These are phyloP conservation scores for Yponomeuta malinellus DNA, from an alignment of 2,888 invertebrate genomes.

Conservation along the genomic window DNA sequence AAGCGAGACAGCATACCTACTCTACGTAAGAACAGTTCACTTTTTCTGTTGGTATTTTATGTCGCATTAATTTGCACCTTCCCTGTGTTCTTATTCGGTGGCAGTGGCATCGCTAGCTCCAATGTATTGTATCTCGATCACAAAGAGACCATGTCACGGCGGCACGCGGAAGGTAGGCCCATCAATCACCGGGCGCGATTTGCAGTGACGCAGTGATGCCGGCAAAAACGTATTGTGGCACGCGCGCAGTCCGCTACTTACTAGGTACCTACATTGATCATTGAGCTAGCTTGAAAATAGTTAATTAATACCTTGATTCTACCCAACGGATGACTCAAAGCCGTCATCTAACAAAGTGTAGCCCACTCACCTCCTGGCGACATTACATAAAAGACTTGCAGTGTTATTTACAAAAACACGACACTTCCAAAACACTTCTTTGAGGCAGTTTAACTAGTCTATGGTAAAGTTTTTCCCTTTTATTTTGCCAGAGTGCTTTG, in stretches of 20 bases:
- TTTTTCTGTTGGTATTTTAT: no score
- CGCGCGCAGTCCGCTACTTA: conserved; percentile 28
- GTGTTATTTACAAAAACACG: no score
- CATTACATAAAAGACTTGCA: background rate
- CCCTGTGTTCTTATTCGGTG: conserved; percentile 25
- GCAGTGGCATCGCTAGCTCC: background rate
- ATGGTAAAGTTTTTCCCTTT: no score
- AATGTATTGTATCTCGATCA: conserved; percentile 5
- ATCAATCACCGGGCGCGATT: conserved; percentile 58
- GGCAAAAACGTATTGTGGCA: conserved; percentile 45
- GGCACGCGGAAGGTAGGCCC: conserved; percentile 58
- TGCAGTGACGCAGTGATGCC: conserved; percentile 47
- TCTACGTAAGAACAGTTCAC: no score
- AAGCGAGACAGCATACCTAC: no score
- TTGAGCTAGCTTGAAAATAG: background rate
- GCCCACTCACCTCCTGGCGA: background rate
- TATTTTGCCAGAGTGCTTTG: no score
- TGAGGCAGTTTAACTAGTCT: no score
- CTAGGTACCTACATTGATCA: background rate
- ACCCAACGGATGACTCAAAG: background rate
- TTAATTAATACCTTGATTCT: background rate
- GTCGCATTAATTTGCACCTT: background rate
- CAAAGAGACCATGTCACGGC: conserved; percentile 30
- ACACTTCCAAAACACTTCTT: no score
- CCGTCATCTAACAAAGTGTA: no score